Evolutionary conservation across 2,797 vertebrate genomes (phyloP).

Genomic region (Decapterus maruadsi): DNA sequence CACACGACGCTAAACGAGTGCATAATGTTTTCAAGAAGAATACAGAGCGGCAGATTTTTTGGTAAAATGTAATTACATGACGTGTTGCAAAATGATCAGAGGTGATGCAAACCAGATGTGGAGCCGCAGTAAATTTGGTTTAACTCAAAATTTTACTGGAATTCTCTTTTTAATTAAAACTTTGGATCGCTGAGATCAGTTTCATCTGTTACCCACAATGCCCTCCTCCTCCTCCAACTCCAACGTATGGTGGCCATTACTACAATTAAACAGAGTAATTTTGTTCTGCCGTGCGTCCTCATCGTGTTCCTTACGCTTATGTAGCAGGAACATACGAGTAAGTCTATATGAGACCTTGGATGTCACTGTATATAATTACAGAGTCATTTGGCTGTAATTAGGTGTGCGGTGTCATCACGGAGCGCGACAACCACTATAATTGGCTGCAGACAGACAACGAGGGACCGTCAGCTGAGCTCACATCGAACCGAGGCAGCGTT

Average conservation of each 20-base stretch:
- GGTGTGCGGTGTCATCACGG: constrained; percentile 43
- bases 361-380: constrained; percentile 69
- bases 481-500: constrained; percentile 34
- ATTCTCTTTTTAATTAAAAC: constrained; percentile 49
- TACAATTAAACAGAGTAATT: background rate
- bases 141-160: constrained; percentile 23
- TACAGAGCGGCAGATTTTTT: constrained; percentile 22
- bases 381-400: constrained; percentile 66
- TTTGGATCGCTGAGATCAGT: constrained; percentile 37
- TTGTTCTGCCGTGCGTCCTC: constrained; percentile 14
- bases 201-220: constrained; percentile 20
- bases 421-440: constrained; percentile 54
- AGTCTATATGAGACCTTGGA: constrained; percentile 31
- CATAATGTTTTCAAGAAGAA: constrained; percentile 20
- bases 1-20: background rate
- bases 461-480: constrained; percentile 55
- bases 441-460: constrained; percentile 52
- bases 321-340: background rate
- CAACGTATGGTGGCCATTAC: background rate
- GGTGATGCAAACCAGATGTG: constrained; percentile 63
- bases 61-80: constrained; percentile 53
- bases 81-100: constrained; percentile 45
- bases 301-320: background rate
- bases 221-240: background rate
- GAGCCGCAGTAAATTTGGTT: constrained; percentile 36